Evolutionary conservation across 2,113 vertebrate genomes (phyloP).

Genomic region (Albula goreensis): DNA sequence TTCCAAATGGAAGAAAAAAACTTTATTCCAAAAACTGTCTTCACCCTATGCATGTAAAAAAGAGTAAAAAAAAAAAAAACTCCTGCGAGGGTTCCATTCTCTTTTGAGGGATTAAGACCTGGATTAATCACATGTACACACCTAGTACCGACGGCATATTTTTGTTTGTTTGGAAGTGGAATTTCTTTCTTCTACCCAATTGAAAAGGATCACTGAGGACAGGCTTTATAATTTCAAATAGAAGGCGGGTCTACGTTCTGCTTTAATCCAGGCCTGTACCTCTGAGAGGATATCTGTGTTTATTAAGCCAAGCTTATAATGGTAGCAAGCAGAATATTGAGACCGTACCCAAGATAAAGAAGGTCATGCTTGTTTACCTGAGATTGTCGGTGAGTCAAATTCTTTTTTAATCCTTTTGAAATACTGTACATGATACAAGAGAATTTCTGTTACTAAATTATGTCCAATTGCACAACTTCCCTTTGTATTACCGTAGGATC

Average conservation of each 20-base stretch:
- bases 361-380: conserved; percentile 40
- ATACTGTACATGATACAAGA: neutral
- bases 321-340: conserved; percentile 37
- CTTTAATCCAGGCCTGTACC: conserved; percentile 38
- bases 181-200: conserved; percentile 47
- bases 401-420: conserved; percentile 9
- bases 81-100: conserved; percentile 71
- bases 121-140: conserved; percentile 68
- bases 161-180: conserved; percentile 49
- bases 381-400: conserved; percentile 20
- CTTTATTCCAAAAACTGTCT: neutral
- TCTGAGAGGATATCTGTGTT: conserved; percentile 39
- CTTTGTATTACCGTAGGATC: conserved; percentile 26
- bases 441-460: conserved; percentile 14
- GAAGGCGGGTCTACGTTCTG: conserved; percentile 56
- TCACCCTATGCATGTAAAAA: neutral
- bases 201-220: conserved; percentile 44
- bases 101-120: conserved; percentile 68
- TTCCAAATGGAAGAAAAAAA: neutral
- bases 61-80: conserved; percentile 7
- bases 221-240: conserved; percentile 39
- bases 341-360: conserved; percentile 33
- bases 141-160: conserved; percentile 55
- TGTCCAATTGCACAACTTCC: conserved; percentile 17
- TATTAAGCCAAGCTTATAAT: neutral